Conservation (phyloP, 2,797 vertebrate species). For the Lacerta agilis region DNA sequence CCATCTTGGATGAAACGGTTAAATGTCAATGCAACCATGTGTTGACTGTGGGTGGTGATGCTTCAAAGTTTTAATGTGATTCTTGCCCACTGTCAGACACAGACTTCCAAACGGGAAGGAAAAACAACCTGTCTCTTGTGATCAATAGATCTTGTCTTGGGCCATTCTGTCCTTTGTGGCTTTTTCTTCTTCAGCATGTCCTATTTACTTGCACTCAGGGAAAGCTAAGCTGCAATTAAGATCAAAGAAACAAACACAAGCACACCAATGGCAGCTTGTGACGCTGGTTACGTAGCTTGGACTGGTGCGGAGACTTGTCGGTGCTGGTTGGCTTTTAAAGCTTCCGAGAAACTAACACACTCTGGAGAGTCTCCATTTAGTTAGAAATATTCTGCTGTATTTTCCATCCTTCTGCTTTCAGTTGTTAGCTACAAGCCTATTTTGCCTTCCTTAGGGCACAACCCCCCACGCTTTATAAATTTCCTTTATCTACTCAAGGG, state of each 20-base stretch:
- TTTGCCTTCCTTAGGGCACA: conserved; percentile 71
- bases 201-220: conserved; percentile 76
- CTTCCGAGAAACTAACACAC: conserved; percentile 51
- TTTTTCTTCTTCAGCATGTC: conserved; percentile 68
- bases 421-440: conserved; percentile 71
- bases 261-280: conserved; percentile 73
- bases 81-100: conserved; percentile 22
- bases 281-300: conserved; percentile 53
- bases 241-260: conserved; percentile 75
- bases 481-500: conserved; percentile 71
- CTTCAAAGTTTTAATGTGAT: conserved; percentile 67
- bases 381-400: conserved; percentile 68
- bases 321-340: conserved; percentile 46
- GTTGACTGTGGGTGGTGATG: conserved; percentile 42
- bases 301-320: conserved; percentile 39
- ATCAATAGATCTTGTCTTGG: conserved; percentile 67
- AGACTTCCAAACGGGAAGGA: conserved; percentile 56
- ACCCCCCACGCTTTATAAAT: conserved; percentile 55
- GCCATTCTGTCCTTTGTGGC: conserved; percentile 63
- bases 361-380: conserved; percentile 54
- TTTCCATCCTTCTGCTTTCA: conserved; percentile 70
- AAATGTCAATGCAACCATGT: neutral
- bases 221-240: conserved; percentile 77
- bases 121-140: conserved; percentile 69
- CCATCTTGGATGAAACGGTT: neutral